A percentile compares a stretch with the other conserved stretches of the same genome.
Conservation (phyloP, 2,797 vertebrate species). For the Knipowitschia caucasica region DNA sequence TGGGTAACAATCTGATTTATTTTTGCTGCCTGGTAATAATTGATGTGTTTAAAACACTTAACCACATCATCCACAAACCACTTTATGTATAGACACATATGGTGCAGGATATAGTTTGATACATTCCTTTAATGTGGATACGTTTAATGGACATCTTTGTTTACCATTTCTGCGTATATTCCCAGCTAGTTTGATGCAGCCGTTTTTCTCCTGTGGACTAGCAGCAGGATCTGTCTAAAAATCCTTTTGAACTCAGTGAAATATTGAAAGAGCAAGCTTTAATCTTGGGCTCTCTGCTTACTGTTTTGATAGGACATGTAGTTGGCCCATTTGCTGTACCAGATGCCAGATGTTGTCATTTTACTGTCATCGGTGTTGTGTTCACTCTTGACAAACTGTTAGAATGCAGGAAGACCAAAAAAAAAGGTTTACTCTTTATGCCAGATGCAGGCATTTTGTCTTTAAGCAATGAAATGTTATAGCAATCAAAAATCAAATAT, state of each 20-base stretch:
- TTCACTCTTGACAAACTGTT: conserved; percentile 36
- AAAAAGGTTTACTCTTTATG: conserved; percentile 27
- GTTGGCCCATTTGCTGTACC: conserved; percentile 23
- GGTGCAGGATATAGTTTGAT: conserved; percentile 2
- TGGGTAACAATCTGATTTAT: conserved; percentile 42
- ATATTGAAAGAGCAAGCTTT: conserved; percentile 46
- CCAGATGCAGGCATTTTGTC: conserved; percentile 41
- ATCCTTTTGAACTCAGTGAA: conserved; percentile 51
- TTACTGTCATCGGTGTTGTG: conserved; percentile 42
- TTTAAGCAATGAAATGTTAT: conserved; percentile 22
- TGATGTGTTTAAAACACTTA: conserved; percentile 23
- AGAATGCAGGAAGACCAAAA: conserved; percentile 23
- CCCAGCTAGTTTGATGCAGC: conserved; percentile 32
- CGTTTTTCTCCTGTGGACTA: conserved; percentile 36
- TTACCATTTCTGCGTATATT: conserved; percentile 34
- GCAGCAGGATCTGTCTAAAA: conserved; percentile 35
- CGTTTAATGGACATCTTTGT: conserved; percentile 19
- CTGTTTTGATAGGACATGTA: conserved; percentile 52
- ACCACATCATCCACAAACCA: conserved; percentile 4
- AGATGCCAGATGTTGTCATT: conserved; percentile 37
- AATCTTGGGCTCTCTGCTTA: conserved; percentile 45
- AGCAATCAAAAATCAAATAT: conserved; percentile 18
- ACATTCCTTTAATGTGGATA: conserved; percentile 3
- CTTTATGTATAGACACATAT: not conserved
- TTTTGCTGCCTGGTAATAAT: conserved; percentile 11